Evolutionary conservation across 2,888 invertebrate genomes (phyloP).

Genomic region (Apeira syringaria): DNA sequence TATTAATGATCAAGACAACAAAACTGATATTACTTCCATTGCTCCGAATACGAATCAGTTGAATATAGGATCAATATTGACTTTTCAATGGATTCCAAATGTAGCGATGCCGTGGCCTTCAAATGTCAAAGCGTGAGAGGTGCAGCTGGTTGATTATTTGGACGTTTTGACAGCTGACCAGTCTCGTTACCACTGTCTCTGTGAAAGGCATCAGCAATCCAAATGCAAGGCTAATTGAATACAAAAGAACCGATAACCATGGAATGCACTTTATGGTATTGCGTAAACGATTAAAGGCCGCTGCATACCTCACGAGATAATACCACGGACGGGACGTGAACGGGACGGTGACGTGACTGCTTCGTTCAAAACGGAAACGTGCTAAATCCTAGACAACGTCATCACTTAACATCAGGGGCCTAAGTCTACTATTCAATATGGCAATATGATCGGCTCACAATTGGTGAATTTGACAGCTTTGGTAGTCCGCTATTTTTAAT

Average conservation of each 20-base stretch:
- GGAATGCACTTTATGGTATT: slow-evolving; percentile 74
- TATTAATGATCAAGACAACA: slow-evolving; percentile 32
- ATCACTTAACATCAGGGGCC: no score
- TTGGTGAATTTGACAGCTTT: no score
- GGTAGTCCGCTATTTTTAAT: no score
- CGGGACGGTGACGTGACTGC: no score
- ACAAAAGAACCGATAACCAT: slow-evolving; percentile 77
- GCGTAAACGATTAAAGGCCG: slow-evolving; percentile 51
- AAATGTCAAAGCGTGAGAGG: slow-evolving; percentile 34
- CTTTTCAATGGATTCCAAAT: slow-evolving; percentile 28
- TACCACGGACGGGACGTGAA: no score
- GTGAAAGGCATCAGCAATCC: slow-evolving; percentile 79
- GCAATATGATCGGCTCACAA: no score
- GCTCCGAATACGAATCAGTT: slow-evolving; percentile 14
- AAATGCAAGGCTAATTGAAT: slow-evolving; percentile 82
- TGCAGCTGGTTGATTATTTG: slow-evolving; percentile 73
- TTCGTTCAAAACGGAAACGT: no score
- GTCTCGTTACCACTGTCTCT: slow-evolving; percentile 79
- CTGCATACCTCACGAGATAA: no score
- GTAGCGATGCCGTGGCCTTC: slow-evolving; percentile 21
- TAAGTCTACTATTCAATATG: no score
- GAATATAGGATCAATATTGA: background rate
- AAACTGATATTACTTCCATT: slow-evolving; percentile 34
- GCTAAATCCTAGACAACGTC: no score
- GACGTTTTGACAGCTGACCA: slow-evolving; percentile 83